phyloP scores from a whole-genome alignment of 2,113 vertebrate species.

The Gnathonemus echidnorhynchus region DNA sequence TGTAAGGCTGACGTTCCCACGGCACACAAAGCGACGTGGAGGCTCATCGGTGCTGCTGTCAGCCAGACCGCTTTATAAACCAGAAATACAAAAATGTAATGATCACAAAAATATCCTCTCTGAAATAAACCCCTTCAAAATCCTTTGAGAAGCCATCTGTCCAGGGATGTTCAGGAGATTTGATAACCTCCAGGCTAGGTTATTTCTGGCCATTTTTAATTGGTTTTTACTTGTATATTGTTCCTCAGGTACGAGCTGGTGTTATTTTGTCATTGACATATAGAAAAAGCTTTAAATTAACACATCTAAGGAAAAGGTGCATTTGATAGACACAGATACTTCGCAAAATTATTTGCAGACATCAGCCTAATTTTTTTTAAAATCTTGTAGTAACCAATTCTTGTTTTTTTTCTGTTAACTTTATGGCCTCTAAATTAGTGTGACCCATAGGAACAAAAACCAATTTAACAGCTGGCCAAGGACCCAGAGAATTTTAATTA shows the following conservation, averaged over 20 bases:
- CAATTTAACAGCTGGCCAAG: not conserved
- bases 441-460: not conserved
- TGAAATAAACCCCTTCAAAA: slow-evolving; percentile 17
- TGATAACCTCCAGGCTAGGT: slow-evolving; percentile 12
- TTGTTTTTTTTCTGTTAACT: not conserved
- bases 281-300: slow-evolving; percentile 4
- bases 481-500: not conserved
- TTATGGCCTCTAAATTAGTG: not conserved
- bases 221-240: slow-evolving; percentile 18
- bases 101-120: slow-evolving; percentile 17
- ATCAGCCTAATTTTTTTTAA: not conserved
- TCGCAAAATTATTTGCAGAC: not conserved
- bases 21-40: not conserved
- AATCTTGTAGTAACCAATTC: not conserved
- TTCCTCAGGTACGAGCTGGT: slow-evolving; percentile 5
- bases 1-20: not conserved
- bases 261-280: not conserved
- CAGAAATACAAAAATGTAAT: slow-evolving; percentile 16
- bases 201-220: slow-evolving; percentile 31
- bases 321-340: not conserved
- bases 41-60: not conserved
- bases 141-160: slow-evolving; percentile 11
- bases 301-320: not conserved
- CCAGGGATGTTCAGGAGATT: slow-evolving; percentile 16
- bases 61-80: not conserved